Conservation (phyloP, 2,888 invertebrate species). For the Hesperia comma region DNA sequence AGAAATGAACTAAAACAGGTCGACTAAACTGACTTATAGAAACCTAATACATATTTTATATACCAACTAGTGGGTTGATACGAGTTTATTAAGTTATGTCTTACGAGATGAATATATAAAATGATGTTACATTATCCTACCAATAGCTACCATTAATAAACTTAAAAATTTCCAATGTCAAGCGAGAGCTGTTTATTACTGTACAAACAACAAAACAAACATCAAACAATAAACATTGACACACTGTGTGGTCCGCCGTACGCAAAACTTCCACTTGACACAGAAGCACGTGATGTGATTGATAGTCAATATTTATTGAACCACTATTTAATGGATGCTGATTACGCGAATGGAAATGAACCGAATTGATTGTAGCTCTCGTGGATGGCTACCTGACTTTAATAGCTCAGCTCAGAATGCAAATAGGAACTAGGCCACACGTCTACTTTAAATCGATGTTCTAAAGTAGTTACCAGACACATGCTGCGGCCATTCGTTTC, state of each 20-base stretch:
- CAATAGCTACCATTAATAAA: no score
- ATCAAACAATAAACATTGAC: not conserved
- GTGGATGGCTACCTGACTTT: slow-evolving; percentile 18
- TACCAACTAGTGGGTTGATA: no score
- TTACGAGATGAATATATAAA: no score
- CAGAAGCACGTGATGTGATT: slow-evolving; percentile 44
- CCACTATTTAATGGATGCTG: slow-evolving; percentile 41
- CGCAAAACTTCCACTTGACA: slow-evolving; percentile 32
- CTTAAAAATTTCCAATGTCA: no score
- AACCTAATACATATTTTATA: no score
- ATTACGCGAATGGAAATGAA: slow-evolving; percentile 36
- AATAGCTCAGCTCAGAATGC: slow-evolving; percentile 18
- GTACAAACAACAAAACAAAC: not conserved
- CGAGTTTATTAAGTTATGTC: no score
- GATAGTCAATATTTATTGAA: slow-evolving; percentile 44
- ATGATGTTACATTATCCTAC: no score
- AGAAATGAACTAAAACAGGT: no score
- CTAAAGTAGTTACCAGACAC: slow-evolving; percentile 11
- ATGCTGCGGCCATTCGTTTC: not conserved
- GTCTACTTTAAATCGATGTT: slow-evolving; percentile 19
- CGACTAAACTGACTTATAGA: no score
- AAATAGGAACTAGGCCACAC: slow-evolving; percentile 20
- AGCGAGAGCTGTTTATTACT: no score
- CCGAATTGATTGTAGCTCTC: slow-evolving; percentile 15
- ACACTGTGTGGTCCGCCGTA: slow-evolving; percentile 2